phyloP scores from a whole-genome alignment of 2,888 invertebrate species.

The Drosophila formosana region DNA sequence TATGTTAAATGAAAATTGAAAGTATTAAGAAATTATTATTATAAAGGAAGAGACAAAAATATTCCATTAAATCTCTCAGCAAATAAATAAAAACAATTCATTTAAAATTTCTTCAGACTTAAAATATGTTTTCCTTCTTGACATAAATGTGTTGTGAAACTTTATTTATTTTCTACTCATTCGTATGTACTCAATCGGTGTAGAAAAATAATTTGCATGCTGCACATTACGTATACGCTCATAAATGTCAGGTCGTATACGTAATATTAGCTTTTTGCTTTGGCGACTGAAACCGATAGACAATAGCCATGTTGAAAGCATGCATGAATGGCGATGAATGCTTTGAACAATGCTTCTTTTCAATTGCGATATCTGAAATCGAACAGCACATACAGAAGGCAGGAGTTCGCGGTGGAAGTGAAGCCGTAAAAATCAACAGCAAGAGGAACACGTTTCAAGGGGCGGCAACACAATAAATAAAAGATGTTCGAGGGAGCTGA shows the following conservation, averaged over 20 bases:
- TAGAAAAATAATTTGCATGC: too few species aligned
- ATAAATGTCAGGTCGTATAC: background rate
- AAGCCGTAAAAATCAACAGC: background rate
- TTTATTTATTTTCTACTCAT: too few species aligned
- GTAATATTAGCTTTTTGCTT: background rate
- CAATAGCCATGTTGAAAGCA: background rate
- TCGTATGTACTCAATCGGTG: too few species aligned
- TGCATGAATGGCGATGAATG: background rate
- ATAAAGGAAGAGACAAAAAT: too few species aligned
- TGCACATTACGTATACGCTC: background rate
- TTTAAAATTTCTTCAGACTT: too few species aligned
- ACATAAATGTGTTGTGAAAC: too few species aligned
- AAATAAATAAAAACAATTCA: too few species aligned
- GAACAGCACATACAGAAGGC: background rate
- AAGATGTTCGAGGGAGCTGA: conserved; percentile 14
- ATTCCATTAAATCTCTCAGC: too few species aligned
- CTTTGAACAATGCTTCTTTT: background rate
- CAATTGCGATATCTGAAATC: background rate
- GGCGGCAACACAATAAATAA: conserved; percentile 32
- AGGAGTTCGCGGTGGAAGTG: background rate
- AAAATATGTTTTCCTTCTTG: too few species aligned
- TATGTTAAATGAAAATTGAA: too few species aligned
- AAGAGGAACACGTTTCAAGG: conserved; percentile 4
- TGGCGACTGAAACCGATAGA: background rate
- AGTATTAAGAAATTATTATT: too few species aligned